Evolutionary conservation across 2,113 vertebrate genomes (phyloP).

Genomic region (Pterocles orientalis): DNA sequence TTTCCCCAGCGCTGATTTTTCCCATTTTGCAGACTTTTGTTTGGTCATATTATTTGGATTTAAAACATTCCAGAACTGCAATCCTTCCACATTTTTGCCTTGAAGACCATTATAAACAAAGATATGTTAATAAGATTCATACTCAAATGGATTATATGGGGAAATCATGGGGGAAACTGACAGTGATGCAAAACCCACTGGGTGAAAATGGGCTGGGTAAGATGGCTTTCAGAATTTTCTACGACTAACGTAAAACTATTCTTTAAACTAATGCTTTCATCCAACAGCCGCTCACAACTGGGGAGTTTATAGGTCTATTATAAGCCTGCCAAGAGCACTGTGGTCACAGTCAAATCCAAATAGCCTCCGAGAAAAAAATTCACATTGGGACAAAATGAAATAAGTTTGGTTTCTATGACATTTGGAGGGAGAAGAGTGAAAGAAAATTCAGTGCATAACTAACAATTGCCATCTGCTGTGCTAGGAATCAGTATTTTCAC

Average conservation of each 20-base stretch:
- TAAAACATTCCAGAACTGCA: conserved; percentile 21
- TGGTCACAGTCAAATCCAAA: conserved; percentile 45
- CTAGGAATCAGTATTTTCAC: not conserved
- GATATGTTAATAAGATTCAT: conserved; percentile 14
- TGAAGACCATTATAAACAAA: conserved; percentile 30
- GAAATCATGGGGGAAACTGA: not conserved
- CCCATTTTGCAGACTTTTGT: not conserved
- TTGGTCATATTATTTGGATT: not conserved
- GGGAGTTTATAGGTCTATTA: conserved; percentile 41
- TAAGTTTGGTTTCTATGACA: conserved; percentile 6
- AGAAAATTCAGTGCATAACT: not conserved
- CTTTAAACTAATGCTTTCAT: conserved; percentile 19
- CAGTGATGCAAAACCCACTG: not conserved
- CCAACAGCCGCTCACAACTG: conserved; percentile 23
- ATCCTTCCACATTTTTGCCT: conserved; percentile 16
- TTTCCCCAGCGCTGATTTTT: not conserved
- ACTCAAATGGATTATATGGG: not conserved
- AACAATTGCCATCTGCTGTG: conserved; percentile 3
- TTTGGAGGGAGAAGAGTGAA: not conserved
- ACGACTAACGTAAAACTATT: not conserved
- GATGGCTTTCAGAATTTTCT: conserved; percentile 31
- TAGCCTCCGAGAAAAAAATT: conserved; percentile 2
- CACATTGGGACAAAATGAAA: conserved; percentile 4
- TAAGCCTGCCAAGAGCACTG: conserved; percentile 39
- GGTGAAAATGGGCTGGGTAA: not conserved